A percentile compares a stretch with the other conserved stretches of the same genome.
Evolutionary conservation across 2,888 invertebrate genomes (phyloP).

Genomic region (Mythimna loreyi): DNA sequence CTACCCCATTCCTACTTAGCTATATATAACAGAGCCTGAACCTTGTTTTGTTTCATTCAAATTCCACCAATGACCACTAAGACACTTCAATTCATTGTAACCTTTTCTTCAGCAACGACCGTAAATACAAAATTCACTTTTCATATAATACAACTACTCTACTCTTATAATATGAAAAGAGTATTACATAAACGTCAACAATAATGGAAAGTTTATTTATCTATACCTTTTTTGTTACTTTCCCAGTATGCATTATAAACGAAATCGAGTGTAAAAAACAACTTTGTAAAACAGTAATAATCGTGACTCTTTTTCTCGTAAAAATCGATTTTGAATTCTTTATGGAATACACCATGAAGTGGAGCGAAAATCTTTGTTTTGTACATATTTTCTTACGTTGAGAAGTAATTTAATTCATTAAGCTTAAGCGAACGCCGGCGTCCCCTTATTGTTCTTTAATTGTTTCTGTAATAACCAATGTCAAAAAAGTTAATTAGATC

Average conservation of each 20-base stretch:
- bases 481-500: slow-evolving; percentile 1
- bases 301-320: slow-evolving; percentile 25
- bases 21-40: too few species aligned
- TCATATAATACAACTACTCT: slow-evolving; percentile 3
- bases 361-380: background rate
- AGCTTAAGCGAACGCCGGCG: too few species aligned
- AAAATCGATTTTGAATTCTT: slow-evolving; percentile 37
- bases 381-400: background rate
- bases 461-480: too few species aligned
- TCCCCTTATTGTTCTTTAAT: too few species aligned
- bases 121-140: background rate
- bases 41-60: too few species aligned
- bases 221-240: slow-evolving; percentile 20
- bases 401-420: too few species aligned
- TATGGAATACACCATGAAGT: slow-evolving; percentile 1
- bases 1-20: too few species aligned
- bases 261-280: slow-evolving; percentile 9
- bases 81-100: background rate
- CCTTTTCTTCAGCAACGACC: background rate
- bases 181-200: background rate
- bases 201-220: slow-evolving; percentile 38
- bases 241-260: slow-evolving; percentile 21
- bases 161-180: too few species aligned
- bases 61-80: background rate
- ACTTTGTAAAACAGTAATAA: slow-evolving; percentile 12